A percentile compares a stretch with the other conserved stretches of the same genome.
Evolutionary conservation across 2,888 invertebrate species (phyloP).

Genomic region (Oegoconia quadripuncta): DNA sequence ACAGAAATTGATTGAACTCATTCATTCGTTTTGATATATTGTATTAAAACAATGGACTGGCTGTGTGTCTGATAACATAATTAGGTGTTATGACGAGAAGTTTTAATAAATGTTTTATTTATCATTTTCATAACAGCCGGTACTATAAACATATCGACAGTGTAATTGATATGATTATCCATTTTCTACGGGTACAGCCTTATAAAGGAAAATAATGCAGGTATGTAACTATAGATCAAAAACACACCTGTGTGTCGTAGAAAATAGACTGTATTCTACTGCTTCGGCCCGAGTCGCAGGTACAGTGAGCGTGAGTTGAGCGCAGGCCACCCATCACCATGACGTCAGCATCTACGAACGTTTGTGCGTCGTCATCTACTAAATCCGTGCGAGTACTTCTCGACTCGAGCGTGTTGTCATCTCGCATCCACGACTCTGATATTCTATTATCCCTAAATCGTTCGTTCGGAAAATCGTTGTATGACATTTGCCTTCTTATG

Average conservation of each 20-base stretch:
- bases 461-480: conserved; percentile 72
- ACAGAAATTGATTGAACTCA: too few relatives aligned
- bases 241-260: conserved; percentile 63
- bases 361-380: conserved; percentile 56
- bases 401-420: conserved; percentile 51
- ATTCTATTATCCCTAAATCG: conserved; percentile 54
- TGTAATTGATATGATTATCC: too few relatives aligned
- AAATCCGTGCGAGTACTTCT: conserved; percentile 55
- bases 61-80: too few relatives aligned
- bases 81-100: too few relatives aligned
- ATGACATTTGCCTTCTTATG: conserved; percentile 72
- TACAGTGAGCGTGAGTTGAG: conserved; percentile 55
- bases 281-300: conserved; percentile 53
- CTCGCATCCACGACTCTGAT: conserved; percentile 55
- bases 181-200: too few relatives aligned
- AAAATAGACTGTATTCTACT: conserved; percentile 61
- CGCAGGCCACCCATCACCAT: conserved; percentile 47
- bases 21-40: too few relatives aligned
- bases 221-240: neutral
- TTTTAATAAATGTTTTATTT: too few relatives aligned
- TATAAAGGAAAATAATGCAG: neutral
- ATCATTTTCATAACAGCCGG: too few relatives aligned
- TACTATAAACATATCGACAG: too few relatives aligned
- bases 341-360: conserved; percentile 60
- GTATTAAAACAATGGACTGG: too few relatives aligned